Conservation (phyloP, 2,113 vertebrate genomes). For the Etia nguti region DNA sequence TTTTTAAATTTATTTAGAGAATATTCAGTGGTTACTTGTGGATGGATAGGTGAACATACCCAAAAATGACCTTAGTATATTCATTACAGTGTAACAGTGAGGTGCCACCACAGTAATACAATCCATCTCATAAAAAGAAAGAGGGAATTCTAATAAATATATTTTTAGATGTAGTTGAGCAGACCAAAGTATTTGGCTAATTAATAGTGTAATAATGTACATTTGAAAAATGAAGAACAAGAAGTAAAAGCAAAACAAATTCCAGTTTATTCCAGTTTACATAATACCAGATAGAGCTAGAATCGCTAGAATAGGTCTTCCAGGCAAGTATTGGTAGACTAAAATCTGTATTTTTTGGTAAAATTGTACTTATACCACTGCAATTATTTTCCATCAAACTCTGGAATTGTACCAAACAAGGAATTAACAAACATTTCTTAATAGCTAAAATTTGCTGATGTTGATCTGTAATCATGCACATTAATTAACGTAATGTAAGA, state of each 20-base stretch:
- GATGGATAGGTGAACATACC: not conserved
- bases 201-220: not conserved
- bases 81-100: not conserved
- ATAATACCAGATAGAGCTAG: fast-evolving
- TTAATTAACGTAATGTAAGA: not conserved
- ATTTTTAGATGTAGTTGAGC: not conserved
- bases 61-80: not conserved
- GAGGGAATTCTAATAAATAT: not conserved
- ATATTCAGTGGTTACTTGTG: fast-evolving
- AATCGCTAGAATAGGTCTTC: not conserved
- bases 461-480: not conserved
- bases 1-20: not conserved
- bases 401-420: not conserved
- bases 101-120: not conserved
- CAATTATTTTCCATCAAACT: not conserved
- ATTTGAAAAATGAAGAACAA: not conserved
- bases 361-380: not conserved
- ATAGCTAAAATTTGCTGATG: not conserved
- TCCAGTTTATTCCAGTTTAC: not conserved
- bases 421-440: not conserved
- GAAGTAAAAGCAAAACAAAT: not conserved
- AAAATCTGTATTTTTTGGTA: not conserved
- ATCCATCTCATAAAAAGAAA: not conserved
- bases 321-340: not conserved
- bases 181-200: not conserved